A percentile compares a stretch with the other conserved stretches of the same genome.
These are phyloP conservation scores for Apeltes quadracus DNA, from an alignment of 2,113 vertebrate genomes.

Conservation along the genomic window DNA sequence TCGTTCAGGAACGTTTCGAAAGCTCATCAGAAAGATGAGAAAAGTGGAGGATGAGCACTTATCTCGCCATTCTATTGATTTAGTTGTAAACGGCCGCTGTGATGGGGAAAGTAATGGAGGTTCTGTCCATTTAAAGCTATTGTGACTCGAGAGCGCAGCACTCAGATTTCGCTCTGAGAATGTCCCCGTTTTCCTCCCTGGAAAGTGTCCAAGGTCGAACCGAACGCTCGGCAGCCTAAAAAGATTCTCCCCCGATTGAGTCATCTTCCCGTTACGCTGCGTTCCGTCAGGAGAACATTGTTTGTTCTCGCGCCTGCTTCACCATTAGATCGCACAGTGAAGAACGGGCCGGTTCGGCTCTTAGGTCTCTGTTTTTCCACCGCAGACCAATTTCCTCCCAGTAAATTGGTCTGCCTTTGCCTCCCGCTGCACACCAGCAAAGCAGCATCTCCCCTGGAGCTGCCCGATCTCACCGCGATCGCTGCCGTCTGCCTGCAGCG, in stretches of 20 bases:
- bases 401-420: conserved; percentile 80
- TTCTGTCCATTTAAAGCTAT: conserved; percentile 16
- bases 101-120: neutral
- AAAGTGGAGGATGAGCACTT: conserved; percentile 6
- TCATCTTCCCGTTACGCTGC: conserved; percentile 30
- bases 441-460: conserved; percentile 70
- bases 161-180: conserved; percentile 4
- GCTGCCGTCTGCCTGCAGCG: conserved; percentile 27
- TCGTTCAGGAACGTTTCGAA: conserved; percentile 13
- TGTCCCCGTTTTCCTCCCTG: conserved; percentile 19
- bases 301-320: conserved; percentile 69
- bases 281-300: conserved; percentile 65
- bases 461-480: conserved; percentile 67
- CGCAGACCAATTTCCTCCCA: conserved; percentile 70
- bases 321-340: conserved; percentile 75
- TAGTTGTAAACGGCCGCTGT: neutral
- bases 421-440: conserved; percentile 70
- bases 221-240: conserved; percentile 19
- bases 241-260: conserved; percentile 20
- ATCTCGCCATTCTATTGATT: conserved; percentile 2
- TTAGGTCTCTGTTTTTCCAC: conserved; percentile 47
- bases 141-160: conserved; percentile 21
- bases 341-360: conserved; percentile 69
- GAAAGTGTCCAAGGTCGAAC: conserved; percentile 40
- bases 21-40: conserved; percentile 12